These are phyloP conservation scores for Orestias chungarensis DNA, from an alignment of 2,797 vertebrate genomes.

Conservation along the genomic window DNA sequence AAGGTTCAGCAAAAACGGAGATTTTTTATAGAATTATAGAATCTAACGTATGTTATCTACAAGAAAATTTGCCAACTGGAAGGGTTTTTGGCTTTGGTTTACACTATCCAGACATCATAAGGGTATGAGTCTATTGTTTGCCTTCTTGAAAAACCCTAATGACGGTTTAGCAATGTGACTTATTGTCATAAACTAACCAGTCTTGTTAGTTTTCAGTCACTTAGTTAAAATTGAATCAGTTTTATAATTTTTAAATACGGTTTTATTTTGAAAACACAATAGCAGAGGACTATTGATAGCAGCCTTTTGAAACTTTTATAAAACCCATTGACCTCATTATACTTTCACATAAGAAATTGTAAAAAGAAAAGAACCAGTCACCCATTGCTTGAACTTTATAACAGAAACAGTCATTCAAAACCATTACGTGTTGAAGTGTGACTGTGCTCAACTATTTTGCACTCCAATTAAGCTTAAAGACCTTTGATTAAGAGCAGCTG, in stretches of 20 bases:
- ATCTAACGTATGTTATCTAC: constrained; percentile 27
- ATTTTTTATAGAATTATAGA: constrained; percentile 18
- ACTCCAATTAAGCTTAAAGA: constrained; percentile 19
- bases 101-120: constrained; percentile 22
- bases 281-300: too few species aligned
- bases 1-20: not conserved
- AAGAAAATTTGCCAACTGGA: not conserved
- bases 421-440: constrained; percentile 5
- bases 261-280: too few species aligned
- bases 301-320: too few species aligned
- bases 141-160: not conserved
- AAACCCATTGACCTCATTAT: too few species aligned
- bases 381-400: not conserved
- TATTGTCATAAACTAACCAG: not conserved
- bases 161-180: not conserved
- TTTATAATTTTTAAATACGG: not conserved
- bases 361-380: not conserved
- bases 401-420: not conserved
- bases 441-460: constrained; percentile 25
- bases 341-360: not conserved
- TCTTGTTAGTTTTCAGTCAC: too few species aligned
- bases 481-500: constrained; percentile 29
- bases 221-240: not conserved
- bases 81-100: not conserved
- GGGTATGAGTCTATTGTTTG: not conserved